Percentiles rank a stretch among this genome's conserved stretches.
These are phyloP conservation scores for Himantopus leucocephalus DNA, from an alignment of 2,113 vertebrate species.

Conservation along the genomic window DNA sequence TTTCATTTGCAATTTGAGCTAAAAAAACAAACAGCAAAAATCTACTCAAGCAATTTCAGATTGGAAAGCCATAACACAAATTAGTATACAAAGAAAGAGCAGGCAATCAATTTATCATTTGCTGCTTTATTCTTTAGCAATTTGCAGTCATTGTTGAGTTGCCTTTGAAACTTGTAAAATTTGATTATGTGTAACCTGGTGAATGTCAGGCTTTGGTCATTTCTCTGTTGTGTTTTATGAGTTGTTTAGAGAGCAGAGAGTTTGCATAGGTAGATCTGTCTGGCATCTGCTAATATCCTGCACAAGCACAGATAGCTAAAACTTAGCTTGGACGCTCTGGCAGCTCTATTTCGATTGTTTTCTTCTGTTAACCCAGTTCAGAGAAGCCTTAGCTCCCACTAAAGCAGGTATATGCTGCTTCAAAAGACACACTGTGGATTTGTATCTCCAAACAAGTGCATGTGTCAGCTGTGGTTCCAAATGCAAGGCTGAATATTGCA, in stretches of 20 bases:
- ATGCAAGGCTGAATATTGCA: not conserved
- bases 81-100: slow-evolving; percentile 52
- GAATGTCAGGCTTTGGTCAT: slow-evolving; percentile 20
- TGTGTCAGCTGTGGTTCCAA: not conserved
- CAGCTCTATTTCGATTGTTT: not conserved
- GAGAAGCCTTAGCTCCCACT: not conserved
- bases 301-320: not conserved
- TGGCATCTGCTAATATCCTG: not conserved
- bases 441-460: not conserved
- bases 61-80: slow-evolving; percentile 45
- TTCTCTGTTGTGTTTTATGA: not conserved
- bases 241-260: not conserved
- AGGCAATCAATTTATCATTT: slow-evolving; percentile 44
- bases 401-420: not conserved
- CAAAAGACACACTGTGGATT: not conserved
- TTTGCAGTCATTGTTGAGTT: slow-evolving; percentile 1
- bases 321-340: not conserved
- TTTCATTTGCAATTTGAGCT: slow-evolving; percentile 57
- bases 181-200: slow-evolving; percentile 13
- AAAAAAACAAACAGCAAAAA: slow-evolving; percentile 27
- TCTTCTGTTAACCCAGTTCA: not conserved
- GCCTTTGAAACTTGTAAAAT: slow-evolving; percentile 27
- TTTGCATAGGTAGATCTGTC: not conserved
- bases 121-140: slow-evolving; percentile 36
- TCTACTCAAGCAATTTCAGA: slow-evolving; percentile 32